Percentiles rank a stretch among this genome's conserved stretches.
Evolutionary conservation across 2,113 vertebrate genomes (phyloP).

Genomic region (Anarhynchus alexandrinus): DNA sequence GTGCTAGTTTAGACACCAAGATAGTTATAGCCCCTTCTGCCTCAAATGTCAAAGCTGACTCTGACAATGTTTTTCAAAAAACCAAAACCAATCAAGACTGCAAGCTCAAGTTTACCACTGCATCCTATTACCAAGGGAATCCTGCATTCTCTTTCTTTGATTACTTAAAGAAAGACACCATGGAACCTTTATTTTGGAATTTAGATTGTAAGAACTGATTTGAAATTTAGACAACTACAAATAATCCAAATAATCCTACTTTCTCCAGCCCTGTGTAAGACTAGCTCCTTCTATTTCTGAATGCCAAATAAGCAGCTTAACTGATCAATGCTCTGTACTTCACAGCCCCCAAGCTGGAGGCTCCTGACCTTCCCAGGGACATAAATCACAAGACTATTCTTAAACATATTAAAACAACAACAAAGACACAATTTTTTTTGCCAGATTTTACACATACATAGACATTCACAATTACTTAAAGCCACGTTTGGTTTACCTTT

Average conservation of each 20-base stretch:
- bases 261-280: neutral
- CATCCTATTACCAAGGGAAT: neutral
- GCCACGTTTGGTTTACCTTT: neutral
- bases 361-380: neutral
- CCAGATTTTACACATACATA: neutral
- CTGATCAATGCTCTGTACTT: neutral
- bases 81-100: neutral
- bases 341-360: neutral
- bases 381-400: neutral
- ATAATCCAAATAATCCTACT: neutral
- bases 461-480: neutral
- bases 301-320: neutral
- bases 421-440: neutral
- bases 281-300: neutral
- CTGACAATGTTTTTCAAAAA: neutral
- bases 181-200: neutral
- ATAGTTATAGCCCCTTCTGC: neutral
- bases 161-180: neutral
- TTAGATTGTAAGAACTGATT: neutral
- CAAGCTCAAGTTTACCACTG: neutral
- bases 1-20: neutral
- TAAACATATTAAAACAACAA: neutral
- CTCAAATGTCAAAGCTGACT: neutral
- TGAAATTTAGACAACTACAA: neutral
- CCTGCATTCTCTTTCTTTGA: neutral